These are phyloP conservation scores for Eurosta solidaginis DNA, from an alignment of 1,140 invertebrate species.

Conservation along the genomic window DNA sequence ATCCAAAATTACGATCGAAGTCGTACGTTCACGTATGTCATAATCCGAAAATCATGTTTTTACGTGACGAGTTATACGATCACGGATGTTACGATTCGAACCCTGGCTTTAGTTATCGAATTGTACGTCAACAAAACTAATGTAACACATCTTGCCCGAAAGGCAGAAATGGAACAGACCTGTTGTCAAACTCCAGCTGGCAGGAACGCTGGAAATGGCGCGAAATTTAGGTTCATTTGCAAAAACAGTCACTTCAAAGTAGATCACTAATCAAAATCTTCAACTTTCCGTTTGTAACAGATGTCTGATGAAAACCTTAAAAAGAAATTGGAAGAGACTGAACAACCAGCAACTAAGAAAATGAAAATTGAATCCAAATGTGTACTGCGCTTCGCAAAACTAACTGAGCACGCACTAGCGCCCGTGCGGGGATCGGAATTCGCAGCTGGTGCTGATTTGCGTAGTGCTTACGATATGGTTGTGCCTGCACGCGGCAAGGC, in stretches of 20 bases:
- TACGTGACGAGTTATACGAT: no score
- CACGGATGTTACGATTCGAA: no score
- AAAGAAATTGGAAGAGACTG: constrained; percentile 29
- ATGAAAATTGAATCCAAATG: constrained; percentile 61
- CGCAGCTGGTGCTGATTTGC: constrained; percentile 91
- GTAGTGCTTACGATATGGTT: constrained; percentile 84
- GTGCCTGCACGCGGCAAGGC: constrained; percentile 85
- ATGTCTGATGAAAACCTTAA: constrained; percentile 38
- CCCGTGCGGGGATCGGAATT: constrained; percentile 82
- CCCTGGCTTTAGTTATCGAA: no score
- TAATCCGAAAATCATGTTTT: no score
- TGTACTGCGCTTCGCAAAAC: constrained; percentile 74
- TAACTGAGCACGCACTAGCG: constrained; percentile 76
- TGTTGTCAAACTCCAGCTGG: no score
- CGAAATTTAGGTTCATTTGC: background rate
- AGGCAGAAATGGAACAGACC: no score
- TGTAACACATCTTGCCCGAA: no score
- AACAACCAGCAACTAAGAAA: constrained; percentile 49
- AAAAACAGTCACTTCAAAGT: background rate
- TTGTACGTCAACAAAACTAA: no score
- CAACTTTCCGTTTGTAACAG: constrained; percentile 31
- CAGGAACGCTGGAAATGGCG: background rate
- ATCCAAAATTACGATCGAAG: no score
- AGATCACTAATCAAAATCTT: background rate
- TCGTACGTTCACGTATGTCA: no score